These are phyloP conservation scores for Fragum sueziense DNA, from an alignment of 2,888 invertebrate species.

Conservation along the genomic window DNA sequence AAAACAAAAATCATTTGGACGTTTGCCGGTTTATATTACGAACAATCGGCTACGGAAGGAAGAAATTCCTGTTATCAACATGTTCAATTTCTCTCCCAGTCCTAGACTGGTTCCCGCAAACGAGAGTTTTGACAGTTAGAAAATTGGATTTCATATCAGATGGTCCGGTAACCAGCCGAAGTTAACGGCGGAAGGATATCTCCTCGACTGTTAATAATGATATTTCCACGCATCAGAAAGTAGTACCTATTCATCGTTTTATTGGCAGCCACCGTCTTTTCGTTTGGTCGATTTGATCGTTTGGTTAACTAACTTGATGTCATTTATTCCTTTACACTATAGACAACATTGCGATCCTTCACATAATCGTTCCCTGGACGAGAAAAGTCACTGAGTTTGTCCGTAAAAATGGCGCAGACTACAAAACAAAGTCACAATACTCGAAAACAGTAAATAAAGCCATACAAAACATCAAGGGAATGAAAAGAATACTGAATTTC, in stretches of 20 bases:
- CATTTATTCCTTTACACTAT: not conserved
- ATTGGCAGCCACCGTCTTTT: conserved; percentile 51
- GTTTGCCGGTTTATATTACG: conserved; percentile 55
- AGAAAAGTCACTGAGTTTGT: too few relatives aligned
- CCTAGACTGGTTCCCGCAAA: conserved; percentile 62
- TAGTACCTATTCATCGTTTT: conserved; percentile 37
- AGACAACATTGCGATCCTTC: too few relatives aligned
- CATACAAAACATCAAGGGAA: too few relatives aligned
- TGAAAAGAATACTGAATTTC: too few relatives aligned
- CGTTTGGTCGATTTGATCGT: conserved; percentile 34
- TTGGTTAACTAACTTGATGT: conserved; percentile 56
- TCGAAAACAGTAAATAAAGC: too few relatives aligned
- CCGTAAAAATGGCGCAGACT: too few relatives aligned
- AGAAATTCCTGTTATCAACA: conserved; percentile 61
- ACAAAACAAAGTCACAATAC: too few relatives aligned
- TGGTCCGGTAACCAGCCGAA: conserved; percentile 38
- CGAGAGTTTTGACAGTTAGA: conserved; percentile 73
- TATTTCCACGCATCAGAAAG: conserved; percentile 57
- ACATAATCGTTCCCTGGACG: too few relatives aligned
- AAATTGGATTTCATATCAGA: conserved; percentile 76
- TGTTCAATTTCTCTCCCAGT: conserved; percentile 72
- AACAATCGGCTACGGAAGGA: conserved; percentile 67
- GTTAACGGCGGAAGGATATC: conserved; percentile 51
- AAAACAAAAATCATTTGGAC: conserved; percentile 47
- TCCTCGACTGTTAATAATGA: conserved; percentile 58